phyloP scores from a whole-genome alignment of 53 echinoderm and acorn worm genomes.

The Paracentrotus lividus region DNA sequence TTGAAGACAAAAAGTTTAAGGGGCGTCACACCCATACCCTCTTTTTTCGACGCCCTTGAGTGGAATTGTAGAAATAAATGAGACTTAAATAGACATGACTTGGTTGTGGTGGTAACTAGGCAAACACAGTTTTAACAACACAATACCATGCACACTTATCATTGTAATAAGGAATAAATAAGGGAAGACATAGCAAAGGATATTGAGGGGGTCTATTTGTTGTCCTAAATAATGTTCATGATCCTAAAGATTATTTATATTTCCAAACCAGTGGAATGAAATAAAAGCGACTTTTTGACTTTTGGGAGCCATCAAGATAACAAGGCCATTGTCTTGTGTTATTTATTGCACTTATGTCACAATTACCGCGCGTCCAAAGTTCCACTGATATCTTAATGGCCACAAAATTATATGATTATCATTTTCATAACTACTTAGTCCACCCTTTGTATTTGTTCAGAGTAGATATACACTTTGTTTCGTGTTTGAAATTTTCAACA shows the following conservation, averaged over 20 bases:
- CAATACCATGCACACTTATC: too few relatives aligned
- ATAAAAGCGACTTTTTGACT: background rate
- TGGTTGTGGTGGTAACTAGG: too few relatives aligned
- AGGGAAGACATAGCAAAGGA: background rate
- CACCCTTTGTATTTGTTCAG: background rate
- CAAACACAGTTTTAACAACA: too few relatives aligned
- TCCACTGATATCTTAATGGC: conserved; percentile 8
- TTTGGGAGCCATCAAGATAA: background rate
- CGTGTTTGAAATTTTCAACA: background rate
- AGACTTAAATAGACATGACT: too few relatives aligned
- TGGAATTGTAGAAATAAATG: too few relatives aligned
- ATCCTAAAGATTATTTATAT: background rate
- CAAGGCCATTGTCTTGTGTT: background rate
- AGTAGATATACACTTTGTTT: background rate
- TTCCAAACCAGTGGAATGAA: background rate
- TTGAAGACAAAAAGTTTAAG: too few relatives aligned
- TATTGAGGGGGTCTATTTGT: background rate
- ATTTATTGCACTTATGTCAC: background rate
- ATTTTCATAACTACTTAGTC: background rate
- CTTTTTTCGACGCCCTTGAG: too few relatives aligned
- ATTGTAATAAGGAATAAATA: background rate
- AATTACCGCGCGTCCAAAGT: conserved; percentile 10
- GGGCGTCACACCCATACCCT: too few relatives aligned
- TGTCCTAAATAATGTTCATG: background rate
- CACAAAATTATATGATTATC: background rate